Base-by-base conservation (phyloP, 2,888 invertebrate species). In the Drosophila birchii region DNA sequence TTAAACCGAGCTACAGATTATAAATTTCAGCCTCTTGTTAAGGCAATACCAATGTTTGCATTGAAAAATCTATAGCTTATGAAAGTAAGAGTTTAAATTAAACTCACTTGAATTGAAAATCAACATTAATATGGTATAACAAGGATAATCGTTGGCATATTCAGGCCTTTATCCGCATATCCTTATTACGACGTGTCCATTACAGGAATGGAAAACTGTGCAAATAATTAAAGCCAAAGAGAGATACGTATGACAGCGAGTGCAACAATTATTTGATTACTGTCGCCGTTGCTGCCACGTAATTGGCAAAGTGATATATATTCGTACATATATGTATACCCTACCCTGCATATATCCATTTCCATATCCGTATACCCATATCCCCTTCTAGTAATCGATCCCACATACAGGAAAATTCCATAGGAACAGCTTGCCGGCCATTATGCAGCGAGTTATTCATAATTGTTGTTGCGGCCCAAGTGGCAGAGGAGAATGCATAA, bases 221-320 rank as follows among this genome's bases (percentile, higher is more conserved):
- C 73, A 76, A 87, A 86, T 83, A 80, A 83, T 82, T 78, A 73
- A 82, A 86, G 80, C 59, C 57, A 75, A 76, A 64, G 62, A 62
- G 74, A 71, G 73, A 64, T 53, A 54, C 49, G 26, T 45, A 64
- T 85, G 83, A 82, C 81, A 80, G 81, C 49, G 58, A 80, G 78
- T 76, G 80, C 78, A 84, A 88, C 86, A 86, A 86, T 86, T 88
- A 88, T 86, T 86, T 88, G 87, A 86, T 87, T 84, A 85, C 87
- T 86, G 85, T 83, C 81, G 84, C 76, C 73, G 45, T 49, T 54
- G 29, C 66, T 72, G 67, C 56, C 71, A 59, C 68, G 68, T 85
- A 85, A 85, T 85, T 85, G 85, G 76, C 71, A 76, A 71, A 80
- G 85, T 86, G 87, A 88, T 75, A 86, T 81, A 86, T 86, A 29